These are phyloP conservation scores for Tauraco erythrolophus DNA, from an alignment of 2,113 vertebrate species.

Conservation along the genomic window DNA sequence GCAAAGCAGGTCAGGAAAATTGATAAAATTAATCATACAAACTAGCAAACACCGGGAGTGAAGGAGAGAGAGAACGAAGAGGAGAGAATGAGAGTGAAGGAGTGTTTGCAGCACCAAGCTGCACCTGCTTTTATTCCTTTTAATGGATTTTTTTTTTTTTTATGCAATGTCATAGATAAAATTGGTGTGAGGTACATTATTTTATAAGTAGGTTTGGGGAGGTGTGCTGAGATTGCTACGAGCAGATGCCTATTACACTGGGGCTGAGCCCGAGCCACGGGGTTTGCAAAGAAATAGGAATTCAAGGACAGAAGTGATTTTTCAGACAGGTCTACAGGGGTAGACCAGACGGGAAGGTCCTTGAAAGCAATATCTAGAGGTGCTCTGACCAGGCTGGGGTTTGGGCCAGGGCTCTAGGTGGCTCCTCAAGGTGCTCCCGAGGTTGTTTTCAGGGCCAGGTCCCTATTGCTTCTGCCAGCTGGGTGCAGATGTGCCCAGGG, in stretches of 20 bases:
- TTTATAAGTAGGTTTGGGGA: conserved; percentile 61
- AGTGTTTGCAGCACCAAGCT: conserved; percentile 65
- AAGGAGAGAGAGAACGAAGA: conserved; percentile 64
- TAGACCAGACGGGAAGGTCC: neutral
- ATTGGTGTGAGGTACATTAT: conserved; percentile 48
- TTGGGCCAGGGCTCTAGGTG: neutral
- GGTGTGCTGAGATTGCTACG: conserved; percentile 10
- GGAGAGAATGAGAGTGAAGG: conserved; percentile 73
- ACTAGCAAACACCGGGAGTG: conserved; percentile 79
- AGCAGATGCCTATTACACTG: neutral
- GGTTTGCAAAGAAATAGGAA: conserved; percentile 41
- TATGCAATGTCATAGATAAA: conserved; percentile 65
- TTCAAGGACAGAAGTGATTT: conserved; percentile 56
- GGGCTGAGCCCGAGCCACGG: neutral
- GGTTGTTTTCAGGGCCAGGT: neutral
- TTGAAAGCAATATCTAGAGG: neutral
- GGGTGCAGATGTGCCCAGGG: neutral
- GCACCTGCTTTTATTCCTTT: conserved; percentile 78
- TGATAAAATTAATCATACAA: conserved; percentile 85
- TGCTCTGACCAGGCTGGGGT: neutral
- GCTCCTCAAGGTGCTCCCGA: neutral
- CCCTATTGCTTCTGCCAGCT: neutral
- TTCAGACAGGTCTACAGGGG: neutral
- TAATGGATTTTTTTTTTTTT: conserved; percentile 72
- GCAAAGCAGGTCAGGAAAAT: conserved; percentile 85